These are phyloP conservation scores for Plebejus argus DNA, from an alignment of 2,888 invertebrate genomes.

Conservation along the genomic window DNA sequence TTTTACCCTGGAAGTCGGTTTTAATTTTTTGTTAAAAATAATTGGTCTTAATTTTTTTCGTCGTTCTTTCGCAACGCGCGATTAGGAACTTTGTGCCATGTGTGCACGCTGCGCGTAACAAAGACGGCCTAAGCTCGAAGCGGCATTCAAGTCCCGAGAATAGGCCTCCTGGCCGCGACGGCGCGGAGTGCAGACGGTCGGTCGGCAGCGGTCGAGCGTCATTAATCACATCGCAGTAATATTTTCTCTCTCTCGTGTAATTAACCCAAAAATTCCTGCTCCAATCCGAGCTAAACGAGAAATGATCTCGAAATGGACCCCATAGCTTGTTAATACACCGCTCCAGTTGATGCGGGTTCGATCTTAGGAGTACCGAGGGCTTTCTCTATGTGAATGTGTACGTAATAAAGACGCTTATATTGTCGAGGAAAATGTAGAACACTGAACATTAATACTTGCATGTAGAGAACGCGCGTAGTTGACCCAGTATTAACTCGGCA, in stretches of 20 bases:
- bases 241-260: conserved; percentile 4
- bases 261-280: not conserved
- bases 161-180: not conserved
- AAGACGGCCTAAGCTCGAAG: not conserved
- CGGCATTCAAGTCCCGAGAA: not conserved
- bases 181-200: not conserved
- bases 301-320: not conserved
- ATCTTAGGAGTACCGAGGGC: not conserved
- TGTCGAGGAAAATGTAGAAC: not conserved
- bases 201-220: not conserved
- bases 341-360: no score
- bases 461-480: not conserved
- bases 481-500: not conserved
- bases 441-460: not conserved
- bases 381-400: not conserved
- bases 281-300: not conserved
- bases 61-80: no score
- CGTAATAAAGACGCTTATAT: not conserved
- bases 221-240: conserved; percentile 14
- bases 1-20: no score
- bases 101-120: no score
- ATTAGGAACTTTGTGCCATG: no score
- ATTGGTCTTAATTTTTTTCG: no score
- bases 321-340: not conserved
- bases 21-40: no score